Evolutionary conservation across 2,797 vertebrate species (phyloP).

Genomic region (Phrynocephalus vlangalii): DNA sequence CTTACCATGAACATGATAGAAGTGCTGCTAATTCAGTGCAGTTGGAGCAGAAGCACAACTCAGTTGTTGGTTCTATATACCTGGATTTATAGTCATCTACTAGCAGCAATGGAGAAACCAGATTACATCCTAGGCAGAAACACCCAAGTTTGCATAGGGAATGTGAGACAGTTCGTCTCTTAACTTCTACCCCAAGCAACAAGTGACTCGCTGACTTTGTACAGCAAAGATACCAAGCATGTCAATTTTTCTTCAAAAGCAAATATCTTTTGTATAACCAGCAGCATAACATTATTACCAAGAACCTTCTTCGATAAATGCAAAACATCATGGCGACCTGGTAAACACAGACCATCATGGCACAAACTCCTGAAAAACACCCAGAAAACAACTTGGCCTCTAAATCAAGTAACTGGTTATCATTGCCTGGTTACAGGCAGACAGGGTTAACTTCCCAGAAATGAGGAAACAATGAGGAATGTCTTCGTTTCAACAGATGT

Average conservation of each 20-base stretch:
- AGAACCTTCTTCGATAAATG: constrained; percentile 16
- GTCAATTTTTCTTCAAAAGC: neutral
- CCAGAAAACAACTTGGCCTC: neutral
- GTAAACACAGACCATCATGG: neutral
- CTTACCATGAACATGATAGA: too few relatives aligned
- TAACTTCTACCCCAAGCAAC: constrained; percentile 29
- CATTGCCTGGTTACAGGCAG: neutral
- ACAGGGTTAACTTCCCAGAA: neutral
- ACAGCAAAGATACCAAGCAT: constrained; percentile 45
- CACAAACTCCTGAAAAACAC: constrained; percentile 11
- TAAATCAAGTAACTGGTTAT: neutral
- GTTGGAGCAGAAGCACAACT: too few relatives aligned
- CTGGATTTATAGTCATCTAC: too few relatives aligned
- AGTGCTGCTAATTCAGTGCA: too few relatives aligned
- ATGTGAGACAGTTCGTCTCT: neutral
- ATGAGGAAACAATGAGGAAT: neutral
- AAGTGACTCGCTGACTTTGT: constrained; percentile 30
- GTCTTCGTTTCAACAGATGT: neutral
- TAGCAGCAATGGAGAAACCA: neutral
- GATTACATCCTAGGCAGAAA: neutral
- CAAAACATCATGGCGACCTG: neutral
- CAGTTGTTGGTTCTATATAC: too few relatives aligned
- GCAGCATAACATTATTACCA: constrained; percentile 24
- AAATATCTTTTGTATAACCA: constrained; percentile 62
- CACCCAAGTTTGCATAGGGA: neutral